phyloP scores from a whole-genome alignment of 2,888 invertebrate genomes.

The Lasius fuliginosus region DNA sequence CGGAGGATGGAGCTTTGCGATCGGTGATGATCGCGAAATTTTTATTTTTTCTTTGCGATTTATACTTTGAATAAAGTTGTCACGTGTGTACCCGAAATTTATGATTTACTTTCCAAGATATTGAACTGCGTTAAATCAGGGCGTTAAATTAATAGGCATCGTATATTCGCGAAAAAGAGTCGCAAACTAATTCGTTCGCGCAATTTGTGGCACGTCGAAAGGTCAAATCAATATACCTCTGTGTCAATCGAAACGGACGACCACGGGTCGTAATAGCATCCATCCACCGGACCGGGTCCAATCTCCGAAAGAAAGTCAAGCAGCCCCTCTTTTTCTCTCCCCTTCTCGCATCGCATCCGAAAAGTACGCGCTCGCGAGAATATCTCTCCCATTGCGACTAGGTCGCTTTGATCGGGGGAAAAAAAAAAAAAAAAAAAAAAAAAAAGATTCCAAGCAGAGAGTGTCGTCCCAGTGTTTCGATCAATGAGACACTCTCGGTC shows the following conservation, averaged over 20 bases:
- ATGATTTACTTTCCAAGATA: not conserved
- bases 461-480: slow-evolving; percentile 35
- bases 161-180: not conserved
- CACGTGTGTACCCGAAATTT: not conserved
- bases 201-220: slow-evolving; percentile 23
- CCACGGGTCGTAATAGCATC: slow-evolving; percentile 32
- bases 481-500: slow-evolving; percentile 34
- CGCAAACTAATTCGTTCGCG: slow-evolving; percentile 26
- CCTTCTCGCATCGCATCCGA: not conserved
- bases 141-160: not conserved
- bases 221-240: slow-evolving; percentile 38
- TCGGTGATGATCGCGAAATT: not conserved
- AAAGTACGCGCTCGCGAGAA: slow-evolving; percentile 34
- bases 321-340: not conserved
- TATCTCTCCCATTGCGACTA: slow-evolving; percentile 27
- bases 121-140: not conserved
- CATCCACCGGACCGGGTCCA: slow-evolving; percentile 23
- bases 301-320: slow-evolving; percentile 35
- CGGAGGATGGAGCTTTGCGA: slow-evolving; percentile 44
- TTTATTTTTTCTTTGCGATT: not conserved
- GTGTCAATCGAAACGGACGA: not conserved
- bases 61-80: not conserved
- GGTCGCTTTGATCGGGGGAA: slow-evolving; percentile 17
- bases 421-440: slow-evolving; percentile 5
- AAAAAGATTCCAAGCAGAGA: slow-evolving; percentile 38